Conservation (phyloP, 2,113 vertebrate species). For the Baryphthengus martii region DNA sequence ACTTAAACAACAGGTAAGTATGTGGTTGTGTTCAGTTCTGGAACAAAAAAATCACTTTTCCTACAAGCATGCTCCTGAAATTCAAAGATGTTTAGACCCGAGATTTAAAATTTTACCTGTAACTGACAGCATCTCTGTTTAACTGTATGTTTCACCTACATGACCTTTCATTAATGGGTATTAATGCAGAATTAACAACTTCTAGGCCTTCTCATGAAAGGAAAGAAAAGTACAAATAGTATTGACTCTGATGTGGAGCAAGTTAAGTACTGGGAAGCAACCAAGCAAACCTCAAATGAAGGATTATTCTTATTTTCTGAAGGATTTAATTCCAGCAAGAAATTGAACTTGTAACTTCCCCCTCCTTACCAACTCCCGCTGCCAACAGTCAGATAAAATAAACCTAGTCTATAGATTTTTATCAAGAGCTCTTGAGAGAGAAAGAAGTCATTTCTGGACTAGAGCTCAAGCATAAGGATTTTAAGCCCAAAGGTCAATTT, state of each 20-base stretch:
- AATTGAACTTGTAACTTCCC: background rate
- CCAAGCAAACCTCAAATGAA: background rate
- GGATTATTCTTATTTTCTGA: background rate
- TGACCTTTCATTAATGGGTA: background rate
- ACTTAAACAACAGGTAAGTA: too few species aligned
- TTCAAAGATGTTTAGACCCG: background rate
- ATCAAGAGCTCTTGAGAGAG: background rate
- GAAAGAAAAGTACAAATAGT: background rate
- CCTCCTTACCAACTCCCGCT: background rate
- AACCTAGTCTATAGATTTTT: background rate
- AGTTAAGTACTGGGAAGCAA: background rate
- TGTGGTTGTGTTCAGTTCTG: background rate
- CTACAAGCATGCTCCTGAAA: background rate
- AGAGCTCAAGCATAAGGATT: background rate
- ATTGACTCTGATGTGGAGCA: background rate
- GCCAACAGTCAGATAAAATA: conserved; percentile 2
- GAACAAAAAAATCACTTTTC: background rate
- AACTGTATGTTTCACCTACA: background rate
- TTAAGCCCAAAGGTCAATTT: background rate
- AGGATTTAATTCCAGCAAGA: background rate
- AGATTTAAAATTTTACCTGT: background rate
- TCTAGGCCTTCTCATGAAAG: background rate
- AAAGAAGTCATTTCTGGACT: background rate
- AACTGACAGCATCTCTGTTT: background rate
- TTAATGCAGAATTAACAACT: background rate